A percentile compares a stretch with the other conserved stretches of the same genome.
Evolutionary conservation across 2,888 invertebrate species (phyloP).

Genomic region (Stramonita haemastoma): DNA sequence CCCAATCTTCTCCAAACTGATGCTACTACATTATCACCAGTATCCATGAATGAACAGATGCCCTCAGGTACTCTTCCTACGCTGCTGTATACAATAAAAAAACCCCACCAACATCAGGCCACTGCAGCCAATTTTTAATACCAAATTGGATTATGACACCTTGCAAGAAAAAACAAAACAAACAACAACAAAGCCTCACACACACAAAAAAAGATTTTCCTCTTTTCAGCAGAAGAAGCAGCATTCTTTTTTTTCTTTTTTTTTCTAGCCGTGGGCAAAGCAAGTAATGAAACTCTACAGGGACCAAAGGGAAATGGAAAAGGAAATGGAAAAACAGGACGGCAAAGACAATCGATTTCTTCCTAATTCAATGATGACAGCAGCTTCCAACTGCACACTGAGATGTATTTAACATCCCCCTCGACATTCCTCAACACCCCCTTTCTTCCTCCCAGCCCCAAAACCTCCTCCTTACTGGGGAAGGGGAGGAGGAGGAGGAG

Average conservation of each 20-base stretch:
- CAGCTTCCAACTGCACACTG: background rate
- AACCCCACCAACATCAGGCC: background rate
- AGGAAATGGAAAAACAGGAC: background rate
- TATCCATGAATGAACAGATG: too few relatives aligned
- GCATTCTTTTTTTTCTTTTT: background rate
- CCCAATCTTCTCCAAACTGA: too few relatives aligned
- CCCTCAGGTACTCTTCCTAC: too few relatives aligned
- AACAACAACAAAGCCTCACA: too few relatives aligned
- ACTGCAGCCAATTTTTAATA: background rate
- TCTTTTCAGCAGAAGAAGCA: background rate
- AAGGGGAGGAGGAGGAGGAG: background rate
- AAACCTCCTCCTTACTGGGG: background rate
- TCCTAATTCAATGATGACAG: conserved; percentile 1
- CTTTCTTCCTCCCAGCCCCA: background rate
- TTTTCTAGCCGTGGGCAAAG: background rate
- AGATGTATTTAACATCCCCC: background rate
- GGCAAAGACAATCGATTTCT: conserved; percentile 23
- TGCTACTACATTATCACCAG: too few relatives aligned
- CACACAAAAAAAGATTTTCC: too few relatives aligned
- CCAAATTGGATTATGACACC: conserved; percentile 9
- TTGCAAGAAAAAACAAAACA: background rate
- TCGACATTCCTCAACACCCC: background rate
- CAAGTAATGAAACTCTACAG: background rate
- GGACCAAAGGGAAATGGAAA: too few relatives aligned
- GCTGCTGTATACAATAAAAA: too few relatives aligned